Evolutionary conservation across 2,888 invertebrate species (phyloP), one percentile per base, ranked within the genome.

Genomic region (Scelioninae gen. 1): DNA sequence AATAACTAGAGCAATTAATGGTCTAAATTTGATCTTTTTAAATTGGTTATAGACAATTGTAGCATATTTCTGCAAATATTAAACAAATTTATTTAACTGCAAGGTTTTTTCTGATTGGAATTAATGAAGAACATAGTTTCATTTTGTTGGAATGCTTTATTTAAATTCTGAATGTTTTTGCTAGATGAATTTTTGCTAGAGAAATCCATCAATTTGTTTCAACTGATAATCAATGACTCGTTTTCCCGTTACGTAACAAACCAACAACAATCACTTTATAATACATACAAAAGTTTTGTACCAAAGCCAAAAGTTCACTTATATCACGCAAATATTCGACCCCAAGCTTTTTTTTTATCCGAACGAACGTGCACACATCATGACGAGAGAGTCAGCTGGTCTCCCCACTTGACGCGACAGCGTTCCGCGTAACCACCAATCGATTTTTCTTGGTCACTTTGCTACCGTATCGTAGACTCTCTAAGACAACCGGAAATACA

Each of bases 381-480:
- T 34, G 29, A 32, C 45, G 15, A 38, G 51, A 38, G 65, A 75
- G 66, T 58, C 78, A 80, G 68, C 83, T 80, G 75, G 71, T 40
- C 65, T 65, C 77, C 84, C 81, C 81, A 72, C 77, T 86, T 63
- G 76, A 79, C 47, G 71, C 65, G 66, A 71, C 62, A 49, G 68
- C 68, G 80, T 78, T 80, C 71, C 56, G 72, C 74, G 75, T 83
- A 83, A 79, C 68, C 65, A 40, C 65, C 66, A 71, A 80, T 83
- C 82, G 83, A 83, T 86, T 80, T 83, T 79, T 83, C 82, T 80
- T 65, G 76, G 83, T 85, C 74, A 79, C 72, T 63, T 80, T 68
- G 75, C 80, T 71, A 76, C 76, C 76, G 65, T 83, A 77, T 74
- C 79, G 68, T 71, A 65, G 74, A 55, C 65, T 60, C 53, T 83